phyloP scores from a whole-genome alignment of 2,888 invertebrate genomes.

The Eupithecia centaureata region DNA sequence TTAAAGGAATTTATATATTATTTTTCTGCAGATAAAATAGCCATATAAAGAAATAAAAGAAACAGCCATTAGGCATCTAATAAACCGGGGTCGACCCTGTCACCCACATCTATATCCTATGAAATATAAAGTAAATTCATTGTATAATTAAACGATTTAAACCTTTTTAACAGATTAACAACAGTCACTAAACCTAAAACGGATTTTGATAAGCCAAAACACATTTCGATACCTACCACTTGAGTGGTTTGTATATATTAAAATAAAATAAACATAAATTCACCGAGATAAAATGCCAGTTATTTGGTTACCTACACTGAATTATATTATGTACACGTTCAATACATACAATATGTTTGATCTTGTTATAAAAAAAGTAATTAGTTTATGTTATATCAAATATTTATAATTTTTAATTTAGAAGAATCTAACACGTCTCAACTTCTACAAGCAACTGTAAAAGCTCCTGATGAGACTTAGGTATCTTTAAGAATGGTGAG shows the following conservation, averaged over 20 bases:
- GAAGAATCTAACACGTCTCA: too few species aligned
- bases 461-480: too few species aligned
- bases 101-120: conserved; percentile 3
- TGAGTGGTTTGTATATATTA: conserved; percentile 35
- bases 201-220: conserved; percentile 27
- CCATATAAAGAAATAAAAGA: background rate
- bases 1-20: background rate
- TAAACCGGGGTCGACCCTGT: conserved; percentile 9
- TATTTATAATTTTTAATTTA: too few species aligned
- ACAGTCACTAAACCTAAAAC: conserved; percentile 22
- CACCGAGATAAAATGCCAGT: conserved; percentile 28
- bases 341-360: too few species aligned
- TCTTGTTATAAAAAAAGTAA: too few species aligned
- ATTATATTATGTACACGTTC: background rate
- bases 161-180: conserved; percentile 17
- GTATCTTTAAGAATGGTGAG: too few species aligned
- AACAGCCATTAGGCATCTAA: background rate
- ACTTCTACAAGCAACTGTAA: too few species aligned
- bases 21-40: background rate
- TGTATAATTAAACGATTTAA: conserved; percentile 29
- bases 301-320: conserved; percentile 20
- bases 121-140: conserved; percentile 34
- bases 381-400: too few species aligned
- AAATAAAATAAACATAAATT: conserved; percentile 39
- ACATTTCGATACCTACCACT: conserved; percentile 23